Base-by-base conservation (phyloP, 2,113 vertebrate genomes). In the Daubentonia madagascariensis region DNA sequence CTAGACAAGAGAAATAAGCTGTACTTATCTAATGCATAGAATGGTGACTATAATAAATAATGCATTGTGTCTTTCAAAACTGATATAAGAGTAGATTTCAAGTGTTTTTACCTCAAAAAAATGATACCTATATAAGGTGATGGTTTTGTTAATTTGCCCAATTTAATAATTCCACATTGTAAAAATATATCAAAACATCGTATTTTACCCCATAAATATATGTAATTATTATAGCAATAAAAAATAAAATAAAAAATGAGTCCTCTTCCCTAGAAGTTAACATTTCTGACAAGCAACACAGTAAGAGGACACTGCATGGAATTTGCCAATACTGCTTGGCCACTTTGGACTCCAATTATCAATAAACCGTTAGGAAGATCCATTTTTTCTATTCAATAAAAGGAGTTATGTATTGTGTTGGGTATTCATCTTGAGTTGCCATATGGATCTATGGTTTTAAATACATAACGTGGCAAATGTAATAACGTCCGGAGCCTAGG, bases 281-380 rank as follows among this genome's bases (percentile, higher is more conserved):
- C 6, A 9, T 52, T 37, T 59, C 18, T 61, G 61, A 59, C 28
- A 70, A 54, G 12, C 18, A 6, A n/a, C 30, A 59, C 6, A 4
- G 1, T 50, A 23, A 30, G 37, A 76, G 18, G 14, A 6, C 20
- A 9, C 3, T 61, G 14, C 17, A 11, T 32, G 1, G 2, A n/a
- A 54, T 1, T 1, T 35, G 0, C 6, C 50, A 23, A 1, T n/a
- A 37, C 2, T 16, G 3, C 52, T 8, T 13, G 20, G 8, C 67
- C 28, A 52, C 13, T 50, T 16, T 9, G 16, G 45, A 3, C 20
- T 40, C n/a, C 37, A 84, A 6, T 43, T n/a, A 37, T 20, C 35
- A 50, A 32, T 10, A 37, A 8, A 68, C 25, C 14, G 35, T 14
- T 20, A 35, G 25, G n/a, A 65, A 63, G 11, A 9, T 48, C 2